A percentile compares a stretch with the other conserved stretches of the same genome.
Evolutionary conservation across 2,888 invertebrate genomes (phyloP).

Genomic region (Neoitamus cyanurus): DNA sequence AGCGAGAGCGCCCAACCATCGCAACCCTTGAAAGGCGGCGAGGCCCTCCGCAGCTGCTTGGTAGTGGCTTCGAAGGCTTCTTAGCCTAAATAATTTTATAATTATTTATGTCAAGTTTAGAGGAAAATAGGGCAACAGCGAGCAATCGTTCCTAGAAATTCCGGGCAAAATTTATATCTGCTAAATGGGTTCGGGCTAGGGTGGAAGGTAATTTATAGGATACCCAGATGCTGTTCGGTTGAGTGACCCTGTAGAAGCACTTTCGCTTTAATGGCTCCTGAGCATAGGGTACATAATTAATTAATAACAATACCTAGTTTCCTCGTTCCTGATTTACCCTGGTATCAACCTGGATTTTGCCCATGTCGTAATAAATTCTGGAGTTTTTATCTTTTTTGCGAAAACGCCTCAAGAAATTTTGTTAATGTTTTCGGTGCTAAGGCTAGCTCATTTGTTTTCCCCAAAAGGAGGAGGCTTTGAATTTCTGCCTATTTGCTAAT

Average conservation of each 20-base stretch:
- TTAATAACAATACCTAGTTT: slow-evolving; percentile 31
- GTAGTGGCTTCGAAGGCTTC: background rate
- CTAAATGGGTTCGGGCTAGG: slow-evolving; percentile 21
- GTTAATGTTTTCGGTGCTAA: background rate
- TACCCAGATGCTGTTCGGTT: slow-evolving; percentile 29
- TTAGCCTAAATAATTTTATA: slow-evolving; percentile 32
- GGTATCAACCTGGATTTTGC: slow-evolving; percentile 7
- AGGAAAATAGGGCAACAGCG: background rate
- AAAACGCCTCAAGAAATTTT: background rate
- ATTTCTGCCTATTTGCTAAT: background rate
- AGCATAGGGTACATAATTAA: slow-evolving; percentile 9
- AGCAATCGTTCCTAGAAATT: background rate
- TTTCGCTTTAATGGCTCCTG: background rate
- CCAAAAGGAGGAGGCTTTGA: background rate
- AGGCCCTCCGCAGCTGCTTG: background rate
- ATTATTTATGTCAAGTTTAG: slow-evolving; percentile 35
- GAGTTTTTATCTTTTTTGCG: background rate
- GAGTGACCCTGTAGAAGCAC: background rate
- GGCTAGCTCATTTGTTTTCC: background rate
- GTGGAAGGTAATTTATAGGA: slow-evolving; percentile 35
- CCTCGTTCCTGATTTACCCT: slow-evolving; percentile 11
- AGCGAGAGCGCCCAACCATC: background rate
- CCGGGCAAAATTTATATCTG: slow-evolving; percentile 12
- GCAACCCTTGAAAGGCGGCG: background rate
- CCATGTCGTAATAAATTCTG: slow-evolving; percentile 7